Percentiles rank a stretch among this genome's conserved stretches.
Evolutionary conservation across 2,113 vertebrate genomes (phyloP).

Genomic region (Festucalex cinctus): DNA sequence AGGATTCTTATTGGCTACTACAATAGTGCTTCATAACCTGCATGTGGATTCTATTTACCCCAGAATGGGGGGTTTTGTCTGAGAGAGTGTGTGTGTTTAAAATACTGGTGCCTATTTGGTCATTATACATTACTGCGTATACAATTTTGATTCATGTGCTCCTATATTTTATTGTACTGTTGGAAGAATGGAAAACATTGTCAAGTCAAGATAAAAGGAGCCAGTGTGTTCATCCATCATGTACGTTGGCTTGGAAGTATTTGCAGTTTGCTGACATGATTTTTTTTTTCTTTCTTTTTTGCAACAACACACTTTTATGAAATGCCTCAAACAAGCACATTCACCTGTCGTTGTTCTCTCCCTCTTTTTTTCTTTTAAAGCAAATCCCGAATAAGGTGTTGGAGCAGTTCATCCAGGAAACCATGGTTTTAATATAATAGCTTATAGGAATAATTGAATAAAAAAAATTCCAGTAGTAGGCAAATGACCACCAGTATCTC

Average conservation of each 20-base stretch:
- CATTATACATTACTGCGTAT: neutral
- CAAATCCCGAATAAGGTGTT: neutral
- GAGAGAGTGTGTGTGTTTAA: constrained; percentile 1
- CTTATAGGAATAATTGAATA: constrained; percentile 8
- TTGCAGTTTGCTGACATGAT: constrained; percentile 42
- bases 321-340: neutral
- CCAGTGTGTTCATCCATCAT: constrained; percentile 40
- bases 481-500: constrained; percentile 20
- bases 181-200: constrained; percentile 15
- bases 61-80: neutral
- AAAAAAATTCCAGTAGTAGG: constrained; percentile 13
- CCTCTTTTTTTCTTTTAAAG: neutral
- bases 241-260: constrained; percentile 26
- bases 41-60: no score
- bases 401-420: neutral
- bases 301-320: constrained; percentile 3
- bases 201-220: constrained; percentile 29
- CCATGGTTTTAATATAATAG: constrained; percentile 37
- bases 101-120: neutral
- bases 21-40: no score
- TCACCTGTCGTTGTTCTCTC: neutral
- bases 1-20: no score
- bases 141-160: constrained; percentile 17
- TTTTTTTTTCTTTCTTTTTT: constrained; percentile 40
- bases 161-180: constrained; percentile 24